A percentile compares a stretch with the other conserved stretches of the same genome.
phyloP scores from a whole-genome alignment of 2,888 invertebrate genomes.

The Epirrita christyi region DNA sequence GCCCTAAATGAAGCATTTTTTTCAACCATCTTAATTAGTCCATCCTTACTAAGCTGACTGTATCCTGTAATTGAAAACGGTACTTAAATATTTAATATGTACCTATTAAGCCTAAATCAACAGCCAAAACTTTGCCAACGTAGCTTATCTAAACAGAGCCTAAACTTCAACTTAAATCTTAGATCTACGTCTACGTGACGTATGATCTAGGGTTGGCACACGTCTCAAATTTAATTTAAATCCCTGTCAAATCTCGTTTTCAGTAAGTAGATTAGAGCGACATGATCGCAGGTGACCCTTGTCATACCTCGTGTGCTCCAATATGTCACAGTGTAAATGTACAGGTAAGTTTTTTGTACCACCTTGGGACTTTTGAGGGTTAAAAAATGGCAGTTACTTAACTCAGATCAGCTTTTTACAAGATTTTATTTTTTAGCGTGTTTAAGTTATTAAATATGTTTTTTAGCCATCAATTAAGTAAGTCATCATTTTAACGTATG shows the following conservation, averaged over 20 bases:
- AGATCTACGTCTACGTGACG: slow-evolving; percentile 23
- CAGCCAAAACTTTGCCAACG: slow-evolving; percentile 11
- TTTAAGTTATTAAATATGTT: too few species aligned
- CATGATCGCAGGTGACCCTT: slow-evolving; percentile 41
- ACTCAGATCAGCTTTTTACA: too few species aligned
- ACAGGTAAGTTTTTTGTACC: background rate
- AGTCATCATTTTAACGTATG: too few species aligned
- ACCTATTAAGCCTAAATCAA: slow-evolving; percentile 27
- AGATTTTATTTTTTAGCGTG: too few species aligned
- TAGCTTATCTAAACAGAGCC: slow-evolving; percentile 22
- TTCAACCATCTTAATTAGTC: too few species aligned
- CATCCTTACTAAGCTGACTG: too few species aligned
- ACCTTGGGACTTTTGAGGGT: background rate
- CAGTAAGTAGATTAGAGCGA: slow-evolving; percentile 39
- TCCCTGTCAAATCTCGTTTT: slow-evolving; percentile 40
- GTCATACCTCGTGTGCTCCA: slow-evolving; percentile 29
- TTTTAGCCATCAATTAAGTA: too few species aligned
- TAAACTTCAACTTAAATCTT: slow-evolving; percentile 27
- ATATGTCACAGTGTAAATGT: slow-evolving; percentile 11
- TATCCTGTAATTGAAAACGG: too few species aligned
- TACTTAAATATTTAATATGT: slow-evolving; percentile 12
- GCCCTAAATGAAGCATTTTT: too few species aligned
- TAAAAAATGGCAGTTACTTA: too few species aligned
- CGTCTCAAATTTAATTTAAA: slow-evolving; percentile 43
- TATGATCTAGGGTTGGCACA: slow-evolving; percentile 32